phyloP scores from a whole-genome alignment of 2,888 invertebrate species.

The Drosophila mettleri region DNA sequence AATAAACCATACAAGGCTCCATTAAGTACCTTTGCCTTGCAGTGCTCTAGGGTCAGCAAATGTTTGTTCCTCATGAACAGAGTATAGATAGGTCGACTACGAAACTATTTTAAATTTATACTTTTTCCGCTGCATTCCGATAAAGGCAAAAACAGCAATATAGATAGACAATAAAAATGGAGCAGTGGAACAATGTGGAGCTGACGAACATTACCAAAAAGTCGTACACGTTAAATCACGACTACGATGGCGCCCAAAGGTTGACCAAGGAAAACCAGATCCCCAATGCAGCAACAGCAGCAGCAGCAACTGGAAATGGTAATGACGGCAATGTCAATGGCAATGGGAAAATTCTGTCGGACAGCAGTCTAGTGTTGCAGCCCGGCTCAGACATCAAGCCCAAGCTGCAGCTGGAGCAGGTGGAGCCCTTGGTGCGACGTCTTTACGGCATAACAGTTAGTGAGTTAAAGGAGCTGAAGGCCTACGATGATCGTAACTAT shows the following conservation, averaged over 20 bases:
- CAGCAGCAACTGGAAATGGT: constrained; percentile 31
- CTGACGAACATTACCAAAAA: constrained; percentile 81
- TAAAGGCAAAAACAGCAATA: constrained; percentile 31
- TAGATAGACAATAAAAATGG: constrained; percentile 60
- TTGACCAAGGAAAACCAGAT: constrained; percentile 43
- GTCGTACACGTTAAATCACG: constrained; percentile 83
- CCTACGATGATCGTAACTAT: constrained; percentile 85
- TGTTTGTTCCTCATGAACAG: neutral
- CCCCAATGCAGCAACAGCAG: constrained; percentile 22
- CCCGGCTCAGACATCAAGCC: constrained; percentile 84
- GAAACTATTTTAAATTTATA: neutral
- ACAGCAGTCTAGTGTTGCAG: constrained; percentile 65
- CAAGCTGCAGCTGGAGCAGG: constrained; percentile 75
- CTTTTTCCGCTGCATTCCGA: constrained; percentile 36
- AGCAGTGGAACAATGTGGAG: constrained; percentile 82
- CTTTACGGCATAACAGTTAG: constrained; percentile 84
- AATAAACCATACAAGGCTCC: too few species aligned
- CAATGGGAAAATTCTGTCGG: constrained; percentile 12
- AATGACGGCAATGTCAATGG: constrained; percentile 23
- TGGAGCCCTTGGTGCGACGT: constrained; percentile 81
- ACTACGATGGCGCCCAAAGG: constrained; percentile 68
- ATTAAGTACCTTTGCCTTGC: neutral
- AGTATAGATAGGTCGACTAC: neutral
- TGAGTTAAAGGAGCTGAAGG: constrained; percentile 82
- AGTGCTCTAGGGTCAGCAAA: too few species aligned